Base-by-base conservation (phyloP, 2,797 vertebrate species). In the Enteromius radiatus region DNA sequence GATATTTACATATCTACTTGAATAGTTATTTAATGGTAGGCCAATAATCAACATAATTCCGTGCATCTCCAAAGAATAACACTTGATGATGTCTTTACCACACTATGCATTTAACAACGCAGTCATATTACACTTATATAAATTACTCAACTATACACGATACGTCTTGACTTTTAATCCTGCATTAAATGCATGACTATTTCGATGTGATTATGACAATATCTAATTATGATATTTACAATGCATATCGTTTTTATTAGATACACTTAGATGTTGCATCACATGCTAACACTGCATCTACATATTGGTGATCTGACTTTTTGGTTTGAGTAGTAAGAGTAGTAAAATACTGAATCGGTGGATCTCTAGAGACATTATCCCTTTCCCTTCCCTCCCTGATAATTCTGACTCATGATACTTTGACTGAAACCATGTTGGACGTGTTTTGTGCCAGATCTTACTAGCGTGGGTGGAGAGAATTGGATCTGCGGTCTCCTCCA, bases 391-490 rank as follows among this genome's bases (percentile, higher is more conserved):
- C n/a, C 43, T 49, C 61, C 64, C 28, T 38, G 14, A 2, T 67
- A 61, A 49, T 15, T 67, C 21, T 52, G 63, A 65, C 38, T n/a
- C 38, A 1, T 2, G 4, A 64, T 31, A 63, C 56, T 76, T 76
- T 49, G 56, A 43, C 23, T 19, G 3, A 36, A 76, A 76, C 23
- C 17, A 11, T 5, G 26, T 63, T 76, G 75, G 56, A 63, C 0
- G 14, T 14, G 63, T 78, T 78, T 67, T 6, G 0, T 67, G 76
- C 61, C 45, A 78, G 76, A 47, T 47, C 23, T 71, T 41, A 26
- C 45, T 12, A 52, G 63, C 21, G 41, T 52, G 52, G 63, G 41
- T 23, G 73, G 67, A 59, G 26, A 31, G 14, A 74, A 52, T 45
- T 56, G 45, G n/a, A 36, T 52, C 38, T 79, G 36, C 31, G 47